Evolutionary conservation across 1,140 invertebrate species (phyloP), one percentile per base, ranked within the genome.

Genomic region (Drosophila repleta): DNA sequence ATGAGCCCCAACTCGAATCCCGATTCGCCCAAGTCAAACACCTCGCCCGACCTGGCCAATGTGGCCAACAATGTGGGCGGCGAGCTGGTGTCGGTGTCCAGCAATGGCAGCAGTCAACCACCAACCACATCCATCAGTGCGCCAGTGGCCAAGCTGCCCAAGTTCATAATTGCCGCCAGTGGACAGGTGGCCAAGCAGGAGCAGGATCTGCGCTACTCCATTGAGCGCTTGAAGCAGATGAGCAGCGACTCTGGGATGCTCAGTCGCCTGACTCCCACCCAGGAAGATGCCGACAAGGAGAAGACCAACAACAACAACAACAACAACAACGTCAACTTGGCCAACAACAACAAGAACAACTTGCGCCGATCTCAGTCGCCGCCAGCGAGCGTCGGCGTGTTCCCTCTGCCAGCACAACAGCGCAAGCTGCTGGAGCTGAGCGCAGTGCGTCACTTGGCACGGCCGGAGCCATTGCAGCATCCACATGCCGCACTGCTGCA

Each of bases 1-100:
- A 78, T 91, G 82, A 91, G 90, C 76, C 90, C 90, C 56, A 90
- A 90, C 21, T 91, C 88, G 3, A 79, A 90, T 64, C 90, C 91
- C 2, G 89, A 85, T 35, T 92, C 91, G 11, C 91, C 91, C 48
- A 91, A 90, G 41, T 90, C 89, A 6, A 90, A 90, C 48, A 79
- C 87, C 26, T 90, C 89, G 18, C 89, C 89, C 5, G 82, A 85
- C 26, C 37, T 80, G 63, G 64, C 67, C 32, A 79, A 71, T 17
- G 49, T 39, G 11, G 64, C 58, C 15, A 53, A 56, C n/a, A 21
- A 64, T 46, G 64, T 45, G 2, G 10, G 68, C 1, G 57, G 41
- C 15, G 63, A 11, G 26, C 63, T 52, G 20, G 56, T 60, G 13
- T 32, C 46, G 0, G 63, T 60, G 2, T 8, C 46, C 46, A 45